Base-by-base conservation (phyloP, 1,140 invertebrate genomes). In the Calliopsis andreniformis region DNA sequence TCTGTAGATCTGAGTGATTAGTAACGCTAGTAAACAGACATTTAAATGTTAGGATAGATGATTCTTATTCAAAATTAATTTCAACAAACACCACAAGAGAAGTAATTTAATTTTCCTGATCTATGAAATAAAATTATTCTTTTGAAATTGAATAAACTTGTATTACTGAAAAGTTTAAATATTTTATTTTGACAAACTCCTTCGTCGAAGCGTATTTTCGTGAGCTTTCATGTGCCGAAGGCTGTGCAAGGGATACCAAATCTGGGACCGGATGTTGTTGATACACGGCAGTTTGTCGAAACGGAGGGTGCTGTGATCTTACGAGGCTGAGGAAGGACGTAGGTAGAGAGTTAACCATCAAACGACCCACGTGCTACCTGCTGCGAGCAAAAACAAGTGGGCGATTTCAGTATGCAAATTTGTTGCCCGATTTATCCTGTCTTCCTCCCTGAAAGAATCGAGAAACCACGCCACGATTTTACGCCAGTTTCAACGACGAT, bases 331-430 rank as follows among this genome's bases (percentile, higher is more conserved):
- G 75, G 78, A 85, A 83, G 78, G 70, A 79, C 78, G 87, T 83
- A 82, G 79, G 79, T 76, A 64, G 83, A 84, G 76, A 78, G 80
- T 83, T n/a, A 84, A 87, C 80, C 86, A 81, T 77, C 79, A 79
- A 82, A 80, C 67, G 78, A 82, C 43, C 71, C 62, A 82, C 73
- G 83, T 83, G 85, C 82, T 88, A 87, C 87, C 87, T 83, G 88
- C 84, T 86, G 86, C 68, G 84, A 83, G 78, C 51, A 72, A 76
- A 82, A 83, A 84, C 87, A 83, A 80, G 87, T 85, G 82, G 86
- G 81, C 83, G 87, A 82, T 80, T 82, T 83, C 81, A 62, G 64
- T 83, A 84, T 82, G 83, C 85, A 83, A 84, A 84, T 80, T 80
- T 39, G 30, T 61, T 81, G n/a, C 78, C 81, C 76, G 47, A 84